Percentiles rank a stretch among this genome's conserved stretches.
phyloP scores from a whole-genome alignment of 2,797 vertebrate genomes.

The Leontocebus nigricollis region DNA sequence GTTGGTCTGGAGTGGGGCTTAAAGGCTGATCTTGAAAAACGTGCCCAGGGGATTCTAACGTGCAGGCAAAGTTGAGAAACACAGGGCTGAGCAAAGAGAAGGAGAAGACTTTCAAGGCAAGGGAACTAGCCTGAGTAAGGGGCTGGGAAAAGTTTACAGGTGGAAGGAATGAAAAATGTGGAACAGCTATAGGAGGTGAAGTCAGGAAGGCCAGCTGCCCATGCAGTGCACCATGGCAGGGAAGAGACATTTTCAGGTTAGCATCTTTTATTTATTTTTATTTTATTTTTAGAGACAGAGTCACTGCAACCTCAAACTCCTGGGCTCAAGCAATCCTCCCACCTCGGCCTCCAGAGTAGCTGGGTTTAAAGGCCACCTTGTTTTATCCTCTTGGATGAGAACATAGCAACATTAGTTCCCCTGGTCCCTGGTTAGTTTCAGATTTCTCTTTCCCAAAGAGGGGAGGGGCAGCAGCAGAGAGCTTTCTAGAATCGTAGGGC shows the following conservation, averaged over 20 bases:
- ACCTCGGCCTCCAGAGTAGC: neutral
- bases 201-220: neutral
- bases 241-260: neutral
- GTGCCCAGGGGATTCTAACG: neutral
- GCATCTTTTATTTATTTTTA: neutral
- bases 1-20: accelerated
- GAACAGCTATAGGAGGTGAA: neutral
- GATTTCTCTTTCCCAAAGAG: neutral
- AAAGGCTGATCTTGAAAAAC: neutral
- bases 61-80: neutral
- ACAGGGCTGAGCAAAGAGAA: neutral
- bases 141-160: neutral
- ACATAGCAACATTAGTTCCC: neutral
- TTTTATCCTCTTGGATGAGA: neutral
- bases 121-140: neutral
- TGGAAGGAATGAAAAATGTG: neutral
- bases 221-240: accelerated
- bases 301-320: neutral
- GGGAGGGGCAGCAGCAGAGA: neutral
- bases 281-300: neutral
- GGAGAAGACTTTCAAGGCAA: neutral
- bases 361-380: neutral
- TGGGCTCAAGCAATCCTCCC: neutral
- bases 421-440: too few relatives aligned
- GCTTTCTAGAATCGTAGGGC: neutral